These are phyloP conservation scores for Parelbella ahira DNA, from an alignment of 2,888 invertebrate species.

Conservation along the genomic window DNA sequence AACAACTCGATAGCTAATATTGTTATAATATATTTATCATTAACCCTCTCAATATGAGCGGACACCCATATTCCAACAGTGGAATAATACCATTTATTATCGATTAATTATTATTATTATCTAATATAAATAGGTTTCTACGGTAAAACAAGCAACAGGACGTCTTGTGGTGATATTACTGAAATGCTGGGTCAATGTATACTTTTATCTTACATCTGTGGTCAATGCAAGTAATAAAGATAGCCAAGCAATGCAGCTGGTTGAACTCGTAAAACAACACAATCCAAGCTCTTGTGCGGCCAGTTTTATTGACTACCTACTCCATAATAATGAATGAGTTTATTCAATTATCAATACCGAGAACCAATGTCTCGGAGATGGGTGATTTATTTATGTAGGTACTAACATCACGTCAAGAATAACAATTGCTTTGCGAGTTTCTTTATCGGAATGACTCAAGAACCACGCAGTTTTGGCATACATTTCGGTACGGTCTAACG, in stretches of 20 bases:
- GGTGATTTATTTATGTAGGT: conserved; percentile 55
- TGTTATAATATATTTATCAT: too few relatives aligned
- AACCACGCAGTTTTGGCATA: conserved; percentile 3
- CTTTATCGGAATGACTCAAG: conserved; percentile 13
- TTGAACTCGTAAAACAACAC: conserved; percentile 65
- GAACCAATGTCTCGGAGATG: conserved; percentile 62
- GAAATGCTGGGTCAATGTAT: conserved; percentile 32
- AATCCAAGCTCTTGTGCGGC: conserved; percentile 61
- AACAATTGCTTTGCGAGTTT: conserved; percentile 22
- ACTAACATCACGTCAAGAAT: conserved; percentile 15
- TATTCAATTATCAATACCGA: conserved; percentile 73
- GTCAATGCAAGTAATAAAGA: conserved; percentile 68
- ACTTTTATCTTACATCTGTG: conserved; percentile 41
- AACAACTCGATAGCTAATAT: too few relatives aligned
- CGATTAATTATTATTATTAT: too few relatives aligned
- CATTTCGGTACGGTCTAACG: conserved; percentile 7
- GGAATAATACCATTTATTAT: too few relatives aligned
- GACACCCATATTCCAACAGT: too few relatives aligned
- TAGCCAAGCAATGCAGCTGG: conserved; percentile 68
- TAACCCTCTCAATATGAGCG: too few relatives aligned
- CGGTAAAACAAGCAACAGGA: conserved; percentile 9
- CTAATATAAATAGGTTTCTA: too few relatives aligned
- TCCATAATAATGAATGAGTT: conserved; percentile 69
- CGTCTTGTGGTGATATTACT: conserved; percentile 20
- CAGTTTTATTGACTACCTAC: conserved; percentile 57